phyloP scores from a whole-genome alignment of 1,140 invertebrate genomes.

The Lamellibrachia luymesi region DNA sequence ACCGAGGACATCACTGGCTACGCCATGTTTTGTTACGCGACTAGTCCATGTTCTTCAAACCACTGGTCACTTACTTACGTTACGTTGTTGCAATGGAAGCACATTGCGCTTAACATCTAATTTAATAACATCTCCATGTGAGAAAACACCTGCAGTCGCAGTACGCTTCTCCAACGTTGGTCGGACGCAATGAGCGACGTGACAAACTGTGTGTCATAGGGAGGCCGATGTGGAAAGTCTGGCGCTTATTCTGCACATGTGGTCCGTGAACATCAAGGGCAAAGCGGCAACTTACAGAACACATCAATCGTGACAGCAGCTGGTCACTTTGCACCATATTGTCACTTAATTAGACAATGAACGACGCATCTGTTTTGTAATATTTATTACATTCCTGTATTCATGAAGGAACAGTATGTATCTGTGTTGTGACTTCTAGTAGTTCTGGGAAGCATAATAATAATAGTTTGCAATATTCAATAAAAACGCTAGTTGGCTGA shows the following conservation, averaged over 20 bases:
- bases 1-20: not conserved
- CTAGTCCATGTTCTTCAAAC: too few species aligned
- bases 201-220: not conserved
- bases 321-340: not conserved
- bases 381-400: not conserved
- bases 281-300: not conserved
- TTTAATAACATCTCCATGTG: not conserved
- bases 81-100: not conserved
- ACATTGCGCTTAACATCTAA: not conserved
- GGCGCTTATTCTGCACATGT: not conserved
- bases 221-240: not conserved
- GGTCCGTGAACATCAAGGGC: not conserved
- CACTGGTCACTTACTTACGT: not conserved
- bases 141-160: not conserved
- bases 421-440: not conserved
- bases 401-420: not conserved
- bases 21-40: not conserved
- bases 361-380: not conserved
- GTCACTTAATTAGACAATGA: not conserved
- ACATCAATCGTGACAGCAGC: not conserved
- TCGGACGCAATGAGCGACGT: not conserved
- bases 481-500: not conserved
- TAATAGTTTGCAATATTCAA: not conserved
- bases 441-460: not conserved
- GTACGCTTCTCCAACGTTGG: not conserved